phyloP scores from a whole-genome alignment of 2,888 invertebrate species.

The Molorchus minor region DNA sequence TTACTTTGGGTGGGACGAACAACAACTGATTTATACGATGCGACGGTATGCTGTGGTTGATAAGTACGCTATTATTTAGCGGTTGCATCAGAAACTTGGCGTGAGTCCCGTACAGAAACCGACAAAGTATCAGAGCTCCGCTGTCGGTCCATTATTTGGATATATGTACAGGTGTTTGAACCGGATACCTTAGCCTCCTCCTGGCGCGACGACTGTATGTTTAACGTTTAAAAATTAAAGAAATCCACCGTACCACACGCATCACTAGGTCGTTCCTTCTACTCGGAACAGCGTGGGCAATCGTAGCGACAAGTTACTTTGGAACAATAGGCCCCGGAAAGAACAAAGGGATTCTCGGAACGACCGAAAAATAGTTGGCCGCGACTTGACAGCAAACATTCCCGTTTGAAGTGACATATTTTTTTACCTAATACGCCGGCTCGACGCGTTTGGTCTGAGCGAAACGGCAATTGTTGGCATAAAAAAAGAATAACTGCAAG shows the following conservation, averaged over 20 bases:
- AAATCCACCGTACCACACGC: background rate
- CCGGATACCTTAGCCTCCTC: background rate
- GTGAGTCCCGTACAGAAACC: background rate
- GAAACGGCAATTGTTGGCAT: too few species aligned
- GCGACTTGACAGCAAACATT: background rate
- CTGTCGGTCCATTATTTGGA: constrained; percentile 3
- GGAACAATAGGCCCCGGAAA: constrained; percentile 17
- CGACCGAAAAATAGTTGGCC: constrained; percentile 6
- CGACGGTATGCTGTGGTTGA: too few species aligned
- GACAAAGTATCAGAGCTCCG: background rate
- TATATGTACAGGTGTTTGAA: constrained; percentile 8
- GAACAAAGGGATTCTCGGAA: constrained; percentile 19
- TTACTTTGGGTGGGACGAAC: too few species aligned
- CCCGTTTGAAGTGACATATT: background rate
- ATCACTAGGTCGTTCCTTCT: constrained; percentile 4
- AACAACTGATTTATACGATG: too few species aligned
- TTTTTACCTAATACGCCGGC: too few species aligned
- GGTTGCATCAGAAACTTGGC: constrained; percentile 20
- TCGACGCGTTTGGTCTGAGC: too few species aligned
- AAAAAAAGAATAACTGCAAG: too few species aligned
- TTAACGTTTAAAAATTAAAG: background rate
- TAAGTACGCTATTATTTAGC: background rate
- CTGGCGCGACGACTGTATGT: background rate
- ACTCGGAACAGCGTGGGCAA: background rate
- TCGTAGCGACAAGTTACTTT: constrained; percentile 12